Conservation (phyloP, 2,888 invertebrate species). For the Himalopsyche kuldschensis region DNA sequence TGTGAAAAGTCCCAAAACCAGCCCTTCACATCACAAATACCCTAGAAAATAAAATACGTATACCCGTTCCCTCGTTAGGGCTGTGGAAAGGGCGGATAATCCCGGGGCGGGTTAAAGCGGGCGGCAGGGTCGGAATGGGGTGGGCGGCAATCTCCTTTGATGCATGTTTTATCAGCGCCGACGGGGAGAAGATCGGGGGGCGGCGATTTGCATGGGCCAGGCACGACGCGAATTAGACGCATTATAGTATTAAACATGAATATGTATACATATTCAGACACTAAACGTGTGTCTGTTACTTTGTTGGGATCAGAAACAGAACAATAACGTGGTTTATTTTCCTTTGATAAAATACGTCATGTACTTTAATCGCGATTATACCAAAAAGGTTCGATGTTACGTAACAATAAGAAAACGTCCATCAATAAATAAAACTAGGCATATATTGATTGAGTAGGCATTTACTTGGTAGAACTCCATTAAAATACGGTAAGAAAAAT, state of each 20-base stretch:
- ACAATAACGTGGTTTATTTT: too few relatives aligned
- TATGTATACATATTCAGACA: not conserved
- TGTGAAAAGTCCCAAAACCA: not conserved
- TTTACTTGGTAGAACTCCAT: too few relatives aligned
- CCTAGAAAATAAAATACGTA: not conserved
- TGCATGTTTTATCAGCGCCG: conserved; percentile 15
- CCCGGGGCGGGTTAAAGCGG: conserved; percentile 20
- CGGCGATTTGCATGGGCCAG: not conserved
- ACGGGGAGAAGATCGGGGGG: not conserved
- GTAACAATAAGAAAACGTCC: too few relatives aligned
- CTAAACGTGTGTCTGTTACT: not conserved
- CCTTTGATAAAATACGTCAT: too few relatives aligned
- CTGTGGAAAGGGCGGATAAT: conserved; percentile 20
- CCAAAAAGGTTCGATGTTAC: too few relatives aligned
- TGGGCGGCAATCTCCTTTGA: conserved; percentile 15
- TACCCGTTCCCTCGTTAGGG: conserved; percentile 8
- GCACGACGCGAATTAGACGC: conserved; percentile 23
- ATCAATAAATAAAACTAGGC: too few relatives aligned
- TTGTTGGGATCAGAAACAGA: too few relatives aligned
- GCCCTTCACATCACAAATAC: not conserved
- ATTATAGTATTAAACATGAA: not conserved
- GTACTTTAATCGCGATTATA: too few relatives aligned
- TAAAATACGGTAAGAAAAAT: too few relatives aligned
- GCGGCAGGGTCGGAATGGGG: not conserved
- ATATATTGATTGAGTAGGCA: too few relatives aligned